These are phyloP conservation scores for Drosophila jambulina DNA, from an alignment of 1,140 invertebrate genomes.

Conservation along the genomic window DNA sequence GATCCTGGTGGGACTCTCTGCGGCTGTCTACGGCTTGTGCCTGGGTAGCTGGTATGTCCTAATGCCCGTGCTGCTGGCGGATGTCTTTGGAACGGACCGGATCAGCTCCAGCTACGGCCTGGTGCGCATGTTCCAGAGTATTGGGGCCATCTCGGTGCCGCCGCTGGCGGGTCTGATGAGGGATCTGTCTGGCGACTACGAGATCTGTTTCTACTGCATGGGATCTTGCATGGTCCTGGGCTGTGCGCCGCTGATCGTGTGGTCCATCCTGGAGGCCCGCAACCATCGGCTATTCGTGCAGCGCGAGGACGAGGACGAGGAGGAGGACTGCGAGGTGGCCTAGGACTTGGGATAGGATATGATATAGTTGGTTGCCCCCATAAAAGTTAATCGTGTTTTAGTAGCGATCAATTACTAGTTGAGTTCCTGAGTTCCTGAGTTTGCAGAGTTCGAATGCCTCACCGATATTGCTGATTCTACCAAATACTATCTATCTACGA, in stretches of 20 bases:
- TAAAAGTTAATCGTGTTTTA: slow-evolving; percentile 43
- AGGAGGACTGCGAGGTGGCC: slow-evolving; percentile 67
- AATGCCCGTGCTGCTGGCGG: slow-evolving; percentile 90
- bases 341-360: slow-evolving; percentile 50
- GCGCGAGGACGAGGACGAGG: slow-evolving; percentile 67
- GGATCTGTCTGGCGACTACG: slow-evolving; percentile 90
- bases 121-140: slow-evolving; percentile 90
- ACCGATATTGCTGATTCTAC: slow-evolving; percentile 69
- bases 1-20: slow-evolving; percentile 87
- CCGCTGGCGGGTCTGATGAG: slow-evolving; percentile 89
- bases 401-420: slow-evolving; percentile 45
- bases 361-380: slow-evolving; percentile 43
- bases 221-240: slow-evolving; percentile 91
- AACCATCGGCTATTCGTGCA: slow-evolving; percentile 72
- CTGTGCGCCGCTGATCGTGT: slow-evolving; percentile 87
- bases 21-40: slow-evolving; percentile 89
- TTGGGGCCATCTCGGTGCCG: slow-evolving; percentile 90
- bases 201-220: slow-evolving; percentile 90
- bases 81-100: slow-evolving; percentile 90
- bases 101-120: slow-evolving; percentile 91
- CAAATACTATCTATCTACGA: slow-evolving; percentile 27
- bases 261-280: slow-evolving; percentile 72
- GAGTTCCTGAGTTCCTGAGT: slow-evolving; percentile 51
- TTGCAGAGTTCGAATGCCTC: slow-evolving; percentile 71
- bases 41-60: slow-evolving; percentile 91